phyloP scores from a whole-genome alignment of 2,113 vertebrate species.

The Daboia siamensis region DNA sequence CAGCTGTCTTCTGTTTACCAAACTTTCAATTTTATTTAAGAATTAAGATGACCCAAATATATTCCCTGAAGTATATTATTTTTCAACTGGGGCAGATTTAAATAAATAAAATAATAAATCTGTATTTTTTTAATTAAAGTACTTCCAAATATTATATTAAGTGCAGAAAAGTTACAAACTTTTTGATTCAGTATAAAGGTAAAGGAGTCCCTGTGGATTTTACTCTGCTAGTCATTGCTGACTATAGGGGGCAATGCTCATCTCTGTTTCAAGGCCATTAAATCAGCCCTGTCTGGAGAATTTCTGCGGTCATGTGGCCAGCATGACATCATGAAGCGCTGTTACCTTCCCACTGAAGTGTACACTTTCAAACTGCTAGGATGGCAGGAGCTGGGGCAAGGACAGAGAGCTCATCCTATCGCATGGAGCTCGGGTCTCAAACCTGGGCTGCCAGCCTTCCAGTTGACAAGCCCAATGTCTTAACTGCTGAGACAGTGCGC shows the following conservation, averaged over 20 bases:
- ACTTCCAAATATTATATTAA: neutral
- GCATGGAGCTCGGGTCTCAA: neutral
- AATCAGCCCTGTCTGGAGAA: neutral
- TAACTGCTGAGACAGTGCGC: neutral
- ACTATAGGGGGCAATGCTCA: neutral
- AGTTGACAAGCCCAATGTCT: neutral
- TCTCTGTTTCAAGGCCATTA: neutral
- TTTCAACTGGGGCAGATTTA: neutral
- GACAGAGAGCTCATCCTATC: neutral
- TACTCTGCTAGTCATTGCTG: neutral
- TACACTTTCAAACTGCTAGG: neutral
- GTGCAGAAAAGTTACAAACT: neutral
- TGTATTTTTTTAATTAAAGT: neutral
- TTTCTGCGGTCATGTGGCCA: neutral
- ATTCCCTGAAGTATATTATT: neutral
- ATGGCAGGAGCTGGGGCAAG: neutral
- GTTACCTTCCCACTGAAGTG: neutral
- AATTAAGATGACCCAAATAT: neutral
- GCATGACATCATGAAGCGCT: neutral
- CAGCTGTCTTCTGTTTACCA: neutral
- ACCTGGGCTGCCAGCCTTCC: neutral
- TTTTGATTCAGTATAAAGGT: neutral
- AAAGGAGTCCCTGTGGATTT: neutral
- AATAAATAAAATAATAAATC: neutral
- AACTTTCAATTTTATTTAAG: neutral